A percentile compares a stretch with the other conserved stretches of the same genome.
These are phyloP conservation scores for Morpho deidamia DNA, from an alignment of 2,888 invertebrate genomes.

Conservation along the genomic window DNA sequence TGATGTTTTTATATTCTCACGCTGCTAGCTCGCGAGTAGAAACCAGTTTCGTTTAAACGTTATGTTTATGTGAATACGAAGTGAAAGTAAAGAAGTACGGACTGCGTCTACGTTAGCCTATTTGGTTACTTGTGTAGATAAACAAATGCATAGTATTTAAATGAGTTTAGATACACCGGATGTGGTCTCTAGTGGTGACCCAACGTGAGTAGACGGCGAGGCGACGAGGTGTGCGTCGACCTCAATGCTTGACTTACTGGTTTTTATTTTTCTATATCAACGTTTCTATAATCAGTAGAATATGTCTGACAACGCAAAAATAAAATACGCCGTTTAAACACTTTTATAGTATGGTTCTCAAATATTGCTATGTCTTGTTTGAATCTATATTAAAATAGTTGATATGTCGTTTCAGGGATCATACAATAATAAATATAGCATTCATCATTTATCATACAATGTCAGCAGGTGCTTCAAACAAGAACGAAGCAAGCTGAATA, in stretches of 20 bases:
- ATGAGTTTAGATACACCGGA: constrained; percentile 43
- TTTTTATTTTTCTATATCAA: constrained; percentile 54
- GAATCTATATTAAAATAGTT: too few species aligned
- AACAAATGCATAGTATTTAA: constrained; percentile 36
- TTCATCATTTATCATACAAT: too few species aligned
- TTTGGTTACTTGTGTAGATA: constrained; percentile 31
- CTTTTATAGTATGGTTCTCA: too few species aligned
- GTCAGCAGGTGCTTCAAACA: too few species aligned
- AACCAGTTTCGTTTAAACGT: constrained; percentile 33
- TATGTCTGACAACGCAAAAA: too few species aligned
- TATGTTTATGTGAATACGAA: constrained; percentile 37
- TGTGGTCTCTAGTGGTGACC: constrained; percentile 42
- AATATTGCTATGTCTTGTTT: too few species aligned
- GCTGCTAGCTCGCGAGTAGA: constrained; percentile 16
- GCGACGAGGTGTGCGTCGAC: constrained; percentile 56
- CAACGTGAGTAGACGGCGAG: constrained; percentile 71
- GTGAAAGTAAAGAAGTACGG: constrained; percentile 44
- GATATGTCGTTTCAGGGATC: too few species aligned
- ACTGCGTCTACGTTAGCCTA: constrained; percentile 25
- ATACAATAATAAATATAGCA: too few species aligned
- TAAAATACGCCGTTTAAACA: too few species aligned
- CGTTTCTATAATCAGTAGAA: constrained; percentile 44
- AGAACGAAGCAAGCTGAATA: too few species aligned
- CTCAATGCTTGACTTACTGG: constrained; percentile 56
- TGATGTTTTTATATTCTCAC: constrained; percentile 22